These are phyloP conservation scores for Brachionus rubens DNA, from an alignment of 1,140 invertebrate genomes.

Conservation along the genomic window DNA sequence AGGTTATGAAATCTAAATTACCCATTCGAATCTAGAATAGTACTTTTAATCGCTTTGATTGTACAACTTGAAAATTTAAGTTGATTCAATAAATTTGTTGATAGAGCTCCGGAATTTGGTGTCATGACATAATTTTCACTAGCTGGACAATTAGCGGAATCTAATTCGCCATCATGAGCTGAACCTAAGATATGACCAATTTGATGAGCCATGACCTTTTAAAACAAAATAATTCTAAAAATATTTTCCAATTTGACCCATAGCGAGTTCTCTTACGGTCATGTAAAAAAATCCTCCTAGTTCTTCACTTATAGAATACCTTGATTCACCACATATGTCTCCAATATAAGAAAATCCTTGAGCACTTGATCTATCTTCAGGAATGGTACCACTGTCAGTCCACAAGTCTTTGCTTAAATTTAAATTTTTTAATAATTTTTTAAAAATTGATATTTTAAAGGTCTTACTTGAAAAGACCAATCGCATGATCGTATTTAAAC, in stretches of 20 bases:
- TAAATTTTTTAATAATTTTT: neutral
- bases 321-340: slow-evolving; percentile 1
- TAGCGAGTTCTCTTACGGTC: neutral
- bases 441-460: neutral
- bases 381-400: neutral
- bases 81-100: slow-evolving; percentile 14
- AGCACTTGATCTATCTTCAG: slow-evolving; percentile 12
- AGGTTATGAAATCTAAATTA: neutral
- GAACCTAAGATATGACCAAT: slow-evolving; percentile 33
- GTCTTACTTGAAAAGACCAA: slow-evolving; percentile 30
- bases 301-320: slow-evolving; percentile 41
- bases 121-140: slow-evolving; percentile 39
- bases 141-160: slow-evolving; percentile 22
- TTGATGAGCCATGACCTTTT: slow-evolving; percentile 13
- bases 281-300: slow-evolving; percentile 45
- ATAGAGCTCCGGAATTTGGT: neutral
- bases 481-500: slow-evolving; percentile 40
- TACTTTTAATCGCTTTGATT: slow-evolving; percentile 1
- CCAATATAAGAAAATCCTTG: slow-evolving; percentile 9
- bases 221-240: no score
- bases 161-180: slow-evolving; percentile 4
- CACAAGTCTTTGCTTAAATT: slow-evolving; percentile 38
- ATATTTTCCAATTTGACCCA: no score
- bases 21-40: neutral
- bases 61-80: slow-evolving; percentile 22